These are phyloP conservation scores for Drosophila virilis DNA, from an alignment of 1,140 invertebrate genomes.

Conservation along the genomic window DNA sequence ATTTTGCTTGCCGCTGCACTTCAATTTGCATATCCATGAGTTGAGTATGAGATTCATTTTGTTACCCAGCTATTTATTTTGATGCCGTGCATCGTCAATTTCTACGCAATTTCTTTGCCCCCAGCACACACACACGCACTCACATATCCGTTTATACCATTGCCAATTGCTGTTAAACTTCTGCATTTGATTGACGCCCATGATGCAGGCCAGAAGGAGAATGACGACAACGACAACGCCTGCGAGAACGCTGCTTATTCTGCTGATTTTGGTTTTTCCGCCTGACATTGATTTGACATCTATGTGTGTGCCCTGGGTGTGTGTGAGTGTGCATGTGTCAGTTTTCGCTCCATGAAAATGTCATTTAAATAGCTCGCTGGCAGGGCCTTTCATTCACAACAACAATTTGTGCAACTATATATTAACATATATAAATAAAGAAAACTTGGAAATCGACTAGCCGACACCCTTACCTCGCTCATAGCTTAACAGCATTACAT, in stretches of 20 bases:
- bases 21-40: slow-evolving; percentile 48
- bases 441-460: neutral
- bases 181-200: slow-evolving; percentile 57
- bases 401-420: neutral
- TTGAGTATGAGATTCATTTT: slow-evolving; percentile 26
- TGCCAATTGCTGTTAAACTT: slow-evolving; percentile 47
- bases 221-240: slow-evolving; percentile 32
- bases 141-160: slow-evolving; percentile 12
- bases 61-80: slow-evolving; percentile 28
- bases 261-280: slow-evolving; percentile 44
- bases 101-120: slow-evolving; percentile 33
- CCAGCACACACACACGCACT: neutral
- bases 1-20: slow-evolving; percentile 36
- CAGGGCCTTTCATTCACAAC: slow-evolving; percentile 30
- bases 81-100: slow-evolving; percentile 24
- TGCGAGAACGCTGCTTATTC: slow-evolving; percentile 27
- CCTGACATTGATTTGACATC: slow-evolving; percentile 41
- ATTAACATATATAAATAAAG: too few species aligned
- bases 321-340: slow-evolving; percentile 14
- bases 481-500: too few species aligned
- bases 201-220: slow-evolving; percentile 19
- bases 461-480: too few species aligned
- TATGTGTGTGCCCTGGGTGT: neutral
- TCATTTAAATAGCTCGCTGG: slow-evolving; percentile 38
- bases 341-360: slow-evolving; percentile 21